Evolutionary conservation across 2,113 vertebrate species (phyloP).

Genomic region (Callorhinus ursinus): DNA sequence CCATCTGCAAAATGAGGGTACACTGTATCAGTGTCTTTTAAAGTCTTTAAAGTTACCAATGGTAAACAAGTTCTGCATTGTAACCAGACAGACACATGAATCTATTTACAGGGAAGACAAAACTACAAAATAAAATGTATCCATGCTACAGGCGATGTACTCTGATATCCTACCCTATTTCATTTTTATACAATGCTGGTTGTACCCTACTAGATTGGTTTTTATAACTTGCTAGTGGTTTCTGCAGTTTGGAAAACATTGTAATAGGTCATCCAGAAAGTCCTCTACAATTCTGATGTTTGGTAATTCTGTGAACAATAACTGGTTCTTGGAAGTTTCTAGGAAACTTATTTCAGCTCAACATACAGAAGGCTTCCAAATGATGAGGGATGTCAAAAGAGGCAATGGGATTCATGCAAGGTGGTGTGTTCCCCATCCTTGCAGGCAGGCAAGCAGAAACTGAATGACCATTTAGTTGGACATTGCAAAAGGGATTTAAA

Average conservation of each 20-base stretch:
- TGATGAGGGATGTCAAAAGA: neutral
- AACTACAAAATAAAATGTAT: conserved; percentile 44
- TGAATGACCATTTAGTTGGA: neutral
- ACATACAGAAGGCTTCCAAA: neutral
- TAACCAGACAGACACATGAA: neutral
- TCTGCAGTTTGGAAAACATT: conserved; percentile 32
- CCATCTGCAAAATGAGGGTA: neutral
- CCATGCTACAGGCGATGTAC: neutral
- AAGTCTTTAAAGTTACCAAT: conserved; percentile 5
- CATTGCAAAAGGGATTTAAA: neutral
- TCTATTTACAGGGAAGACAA: neutral
- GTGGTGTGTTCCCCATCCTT: neutral
- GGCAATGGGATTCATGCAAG: neutral
- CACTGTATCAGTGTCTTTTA: neutral
- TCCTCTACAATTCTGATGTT: neutral
- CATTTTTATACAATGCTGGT: neutral
- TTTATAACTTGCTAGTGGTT: neutral
- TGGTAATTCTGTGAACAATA: conserved; percentile 17
- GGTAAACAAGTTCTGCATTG: neutral
- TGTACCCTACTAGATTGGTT: neutral
- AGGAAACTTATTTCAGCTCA: conserved; percentile 4
- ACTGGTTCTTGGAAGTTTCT: neutral
- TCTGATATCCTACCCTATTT: neutral
- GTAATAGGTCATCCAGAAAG: neutral
- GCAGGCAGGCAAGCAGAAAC: neutral